phyloP scores from a whole-genome alignment of 2,113 vertebrate genomes.

The Sterna hirundo region DNA sequence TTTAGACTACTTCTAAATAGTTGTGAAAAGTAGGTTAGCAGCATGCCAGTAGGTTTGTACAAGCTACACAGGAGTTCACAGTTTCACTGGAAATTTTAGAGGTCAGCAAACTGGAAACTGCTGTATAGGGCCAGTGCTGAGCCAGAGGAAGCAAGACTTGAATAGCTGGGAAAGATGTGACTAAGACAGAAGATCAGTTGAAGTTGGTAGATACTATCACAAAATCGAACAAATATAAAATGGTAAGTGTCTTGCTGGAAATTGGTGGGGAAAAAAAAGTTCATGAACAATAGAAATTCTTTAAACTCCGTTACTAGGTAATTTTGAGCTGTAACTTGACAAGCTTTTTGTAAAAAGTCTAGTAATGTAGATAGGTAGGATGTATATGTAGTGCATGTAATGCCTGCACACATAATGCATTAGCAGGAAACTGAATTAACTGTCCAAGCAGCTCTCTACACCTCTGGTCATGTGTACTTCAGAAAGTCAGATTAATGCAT shows the following conservation, averaged over 20 bases:
- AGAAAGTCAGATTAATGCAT: neutral
- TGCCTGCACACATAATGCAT: neutral
- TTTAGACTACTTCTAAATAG: neutral
- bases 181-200: neutral
- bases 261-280: neutral
- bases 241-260: neutral
- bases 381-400: neutral
- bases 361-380: neutral
- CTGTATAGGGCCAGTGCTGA: neutral
- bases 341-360: neutral
- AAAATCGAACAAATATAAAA: neutral
- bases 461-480: accelerated
- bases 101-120: neutral
- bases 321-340: neutral
- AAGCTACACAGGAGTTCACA: neutral
- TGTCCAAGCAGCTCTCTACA: neutral
- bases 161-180: neutral
- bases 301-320: neutral
- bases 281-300: neutral
- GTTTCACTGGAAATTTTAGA: neutral
- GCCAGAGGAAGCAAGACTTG: neutral
- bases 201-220: neutral
- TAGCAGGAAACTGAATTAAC: neutral
- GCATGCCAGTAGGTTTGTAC: neutral
- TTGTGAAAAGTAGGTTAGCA: neutral